Evolutionary conservation across 2,797 vertebrate genomes (phyloP).

Genomic region (Argya squamiceps): DNA sequence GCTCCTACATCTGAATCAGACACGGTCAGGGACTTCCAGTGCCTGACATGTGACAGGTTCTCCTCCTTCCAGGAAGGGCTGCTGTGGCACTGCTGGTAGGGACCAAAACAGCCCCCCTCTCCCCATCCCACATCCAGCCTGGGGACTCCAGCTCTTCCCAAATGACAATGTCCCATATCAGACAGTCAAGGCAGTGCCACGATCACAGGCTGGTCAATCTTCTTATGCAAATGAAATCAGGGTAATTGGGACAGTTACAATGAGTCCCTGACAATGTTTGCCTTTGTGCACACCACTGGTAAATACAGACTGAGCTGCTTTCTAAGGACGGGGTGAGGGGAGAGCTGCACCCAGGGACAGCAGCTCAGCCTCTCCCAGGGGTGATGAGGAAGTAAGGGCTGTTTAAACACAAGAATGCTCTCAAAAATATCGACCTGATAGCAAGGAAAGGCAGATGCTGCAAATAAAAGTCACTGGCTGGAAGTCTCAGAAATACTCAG

Average conservation of each 20-base stretch:
- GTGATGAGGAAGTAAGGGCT: background rate
- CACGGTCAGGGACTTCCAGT: background rate
- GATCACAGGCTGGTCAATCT: background rate
- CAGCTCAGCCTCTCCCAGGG: background rate
- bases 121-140: background rate
- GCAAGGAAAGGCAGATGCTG: background rate
- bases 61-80: background rate
- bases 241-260: conserved; percentile 34
- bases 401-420: background rate
- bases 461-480: background rate
- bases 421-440: background rate
- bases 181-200: background rate
- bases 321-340: background rate
- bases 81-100: background rate
- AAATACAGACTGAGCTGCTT: conserved; percentile 12
- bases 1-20: background rate
- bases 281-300: background rate
- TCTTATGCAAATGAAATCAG: conserved; percentile 32
- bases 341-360: background rate
- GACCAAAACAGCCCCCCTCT: background rate
- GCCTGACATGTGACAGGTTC: background rate
- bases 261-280: conserved; percentile 26
- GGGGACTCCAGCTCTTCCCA: background rate
- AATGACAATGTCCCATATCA: background rate
- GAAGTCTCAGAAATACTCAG: background rate